These are phyloP conservation scores for Protonibea diacanthus DNA, from an alignment of 2,797 vertebrate genomes.

Conservation along the genomic window DNA sequence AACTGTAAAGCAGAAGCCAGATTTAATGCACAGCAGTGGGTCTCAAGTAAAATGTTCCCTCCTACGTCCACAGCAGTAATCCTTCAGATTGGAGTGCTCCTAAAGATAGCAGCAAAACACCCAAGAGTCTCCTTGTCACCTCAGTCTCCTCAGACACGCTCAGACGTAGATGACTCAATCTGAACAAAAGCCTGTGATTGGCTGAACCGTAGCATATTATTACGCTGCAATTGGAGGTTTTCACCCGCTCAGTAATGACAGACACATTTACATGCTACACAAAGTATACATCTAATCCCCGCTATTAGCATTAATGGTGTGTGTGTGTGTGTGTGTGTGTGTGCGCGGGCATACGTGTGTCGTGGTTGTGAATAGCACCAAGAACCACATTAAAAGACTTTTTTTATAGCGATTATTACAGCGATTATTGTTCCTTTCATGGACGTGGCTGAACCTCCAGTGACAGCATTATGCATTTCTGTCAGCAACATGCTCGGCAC, in stretches of 20 bases:
- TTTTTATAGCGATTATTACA: conserved; percentile 72
- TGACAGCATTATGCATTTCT: conserved; percentile 56
- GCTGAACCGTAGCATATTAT: conserved; percentile 79
- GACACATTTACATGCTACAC: conserved; percentile 79
- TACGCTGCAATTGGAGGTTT: conserved; percentile 74
- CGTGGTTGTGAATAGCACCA: conserved; percentile 54
- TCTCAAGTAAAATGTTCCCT: conserved; percentile 63
- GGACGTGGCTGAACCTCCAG: conserved; percentile 41
- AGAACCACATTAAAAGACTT: conserved; percentile 59
- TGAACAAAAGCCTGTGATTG: conserved; percentile 80
- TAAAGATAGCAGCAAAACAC: conserved; percentile 76
- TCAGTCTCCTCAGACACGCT: conserved; percentile 68
- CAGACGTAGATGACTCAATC: conserved; percentile 79
- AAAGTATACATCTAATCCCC: conserved; percentile 80
- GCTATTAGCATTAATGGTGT: conserved; percentile 74
- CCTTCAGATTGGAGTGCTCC: conserved; percentile 73
- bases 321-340: conserved; percentile 29
- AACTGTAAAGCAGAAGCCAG: conserved; percentile 47
- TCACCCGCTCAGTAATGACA: conserved; percentile 70
- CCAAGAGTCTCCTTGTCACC: conserved; percentile 76
- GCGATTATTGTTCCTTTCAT: conserved; percentile 76
- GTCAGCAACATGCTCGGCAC: conserved; percentile 42
- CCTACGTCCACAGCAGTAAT: conserved; percentile 67
- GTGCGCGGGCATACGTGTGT: conserved; percentile 45
- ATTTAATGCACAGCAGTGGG: conserved; percentile 70